Evolutionary conservation across 2,797 vertebrate genomes (phyloP).

Genomic region (Hyperoplus lanceolatus): DNA sequence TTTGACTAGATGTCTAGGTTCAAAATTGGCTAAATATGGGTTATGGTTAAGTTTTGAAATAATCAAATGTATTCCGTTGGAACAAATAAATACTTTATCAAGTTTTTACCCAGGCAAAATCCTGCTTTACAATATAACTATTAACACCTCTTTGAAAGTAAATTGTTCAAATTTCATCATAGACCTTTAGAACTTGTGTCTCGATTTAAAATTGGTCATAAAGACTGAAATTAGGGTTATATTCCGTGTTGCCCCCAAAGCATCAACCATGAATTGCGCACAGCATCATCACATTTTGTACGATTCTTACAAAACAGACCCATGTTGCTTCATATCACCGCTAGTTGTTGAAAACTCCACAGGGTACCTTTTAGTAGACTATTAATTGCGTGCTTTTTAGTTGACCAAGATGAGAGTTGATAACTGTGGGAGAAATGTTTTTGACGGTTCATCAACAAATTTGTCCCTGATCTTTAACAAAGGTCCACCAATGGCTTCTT

Average conservation of each 20-base stretch:
- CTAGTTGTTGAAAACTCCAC: background rate
- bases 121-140: background rate
- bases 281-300: background rate
- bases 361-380: background rate
- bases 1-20: background rate
- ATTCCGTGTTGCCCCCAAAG: background rate
- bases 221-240: background rate
- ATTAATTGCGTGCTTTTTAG: background rate
- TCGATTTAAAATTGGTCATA: background rate
- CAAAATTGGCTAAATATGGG: background rate
- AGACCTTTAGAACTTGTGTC: background rate
- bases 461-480: background rate
- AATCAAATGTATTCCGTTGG: background rate
- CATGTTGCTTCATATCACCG: background rate
- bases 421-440: background rate
- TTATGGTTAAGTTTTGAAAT: background rate
- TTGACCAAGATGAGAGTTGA: background rate
- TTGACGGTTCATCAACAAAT: background rate
- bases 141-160: background rate
- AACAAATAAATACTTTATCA: background rate
- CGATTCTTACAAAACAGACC: background rate
- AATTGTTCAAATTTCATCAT: background rate
- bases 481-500: too few species aligned
- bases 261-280: too few species aligned
- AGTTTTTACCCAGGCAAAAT: background rate